phyloP scores from a whole-genome alignment of 2,113 vertebrate genomes.

The Protobothrops flavoviridis region DNA sequence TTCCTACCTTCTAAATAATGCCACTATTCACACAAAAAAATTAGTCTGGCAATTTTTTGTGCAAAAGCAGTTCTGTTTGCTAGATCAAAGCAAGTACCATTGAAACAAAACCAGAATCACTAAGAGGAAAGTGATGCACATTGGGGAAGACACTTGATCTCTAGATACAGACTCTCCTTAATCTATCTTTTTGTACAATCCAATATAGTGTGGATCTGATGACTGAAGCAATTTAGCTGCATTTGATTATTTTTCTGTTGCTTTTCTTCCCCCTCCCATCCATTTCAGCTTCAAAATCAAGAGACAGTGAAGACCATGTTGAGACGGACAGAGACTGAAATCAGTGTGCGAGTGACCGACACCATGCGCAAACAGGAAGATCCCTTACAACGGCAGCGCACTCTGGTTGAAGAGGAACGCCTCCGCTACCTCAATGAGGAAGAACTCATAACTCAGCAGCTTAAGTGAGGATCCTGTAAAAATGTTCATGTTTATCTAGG shows the following conservation, averaged over 20 bases:
- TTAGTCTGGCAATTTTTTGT: not conserved
- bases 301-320: constrained; percentile 85
- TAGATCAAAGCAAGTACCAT: not conserved
- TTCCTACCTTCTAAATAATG: not conserved
- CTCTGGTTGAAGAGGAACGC: constrained; percentile 95
- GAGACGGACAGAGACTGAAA: constrained; percentile 89
- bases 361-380: constrained; percentile 93
- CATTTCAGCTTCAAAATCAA: constrained; percentile 89
- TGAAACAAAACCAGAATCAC: not conserved
- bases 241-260: not conserved
- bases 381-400: constrained; percentile 95
- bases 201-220: not conserved
- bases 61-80: not conserved
- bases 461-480: constrained; percentile 81
- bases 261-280: not conserved
- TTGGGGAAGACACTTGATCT: not conserved
- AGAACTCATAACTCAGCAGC: constrained; percentile 96
- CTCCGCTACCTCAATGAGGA: constrained; percentile 97
- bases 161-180: not conserved
- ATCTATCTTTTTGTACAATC: not conserved
- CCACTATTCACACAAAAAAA: not conserved
- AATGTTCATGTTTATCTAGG: not conserved
- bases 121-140: not conserved
- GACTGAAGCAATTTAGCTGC: not conserved
- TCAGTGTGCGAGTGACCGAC: constrained; percentile 89